Conservation (phyloP, 2,888 invertebrate genomes). For the Allolobophora icterica region DNA sequence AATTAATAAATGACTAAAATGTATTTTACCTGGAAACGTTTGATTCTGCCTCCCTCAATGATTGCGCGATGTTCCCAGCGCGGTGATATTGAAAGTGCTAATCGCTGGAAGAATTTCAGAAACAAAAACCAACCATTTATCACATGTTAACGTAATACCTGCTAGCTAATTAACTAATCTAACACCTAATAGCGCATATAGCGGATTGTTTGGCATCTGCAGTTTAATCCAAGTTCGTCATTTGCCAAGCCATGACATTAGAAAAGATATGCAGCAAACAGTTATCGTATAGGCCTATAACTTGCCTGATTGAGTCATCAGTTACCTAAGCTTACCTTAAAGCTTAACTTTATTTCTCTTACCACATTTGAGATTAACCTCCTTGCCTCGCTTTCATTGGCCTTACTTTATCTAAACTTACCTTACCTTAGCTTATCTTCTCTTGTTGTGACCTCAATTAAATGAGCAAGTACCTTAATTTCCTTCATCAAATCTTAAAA, state of each 20-base stretch:
- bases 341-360: too few species aligned
- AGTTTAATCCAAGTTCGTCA: not conserved
- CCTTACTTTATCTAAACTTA: too few species aligned
- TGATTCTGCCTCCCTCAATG: conserved; percentile 40
- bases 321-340: too few species aligned
- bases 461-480: not conserved
- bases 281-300: too few species aligned
- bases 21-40: conserved; percentile 45
- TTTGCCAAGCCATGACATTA: too few species aligned
- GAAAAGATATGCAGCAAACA: too few species aligned
- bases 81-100: conserved; percentile 61
- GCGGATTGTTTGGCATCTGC: not conserved
- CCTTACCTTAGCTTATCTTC: too few species aligned
- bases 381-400: too few species aligned
- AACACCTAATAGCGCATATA: not conserved
- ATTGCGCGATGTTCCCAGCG: conserved; percentile 61
- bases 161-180: not conserved
- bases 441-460: not conserved
- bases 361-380: too few species aligned
- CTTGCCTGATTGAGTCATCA: too few species aligned
- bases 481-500: too few species aligned
- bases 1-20: not conserved
- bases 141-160: not conserved
- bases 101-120: conserved; percentile 52
- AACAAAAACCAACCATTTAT: not conserved